Base-by-base conservation (phyloP, 2,113 vertebrate species). In the Stegostoma tigrinum region DNA sequence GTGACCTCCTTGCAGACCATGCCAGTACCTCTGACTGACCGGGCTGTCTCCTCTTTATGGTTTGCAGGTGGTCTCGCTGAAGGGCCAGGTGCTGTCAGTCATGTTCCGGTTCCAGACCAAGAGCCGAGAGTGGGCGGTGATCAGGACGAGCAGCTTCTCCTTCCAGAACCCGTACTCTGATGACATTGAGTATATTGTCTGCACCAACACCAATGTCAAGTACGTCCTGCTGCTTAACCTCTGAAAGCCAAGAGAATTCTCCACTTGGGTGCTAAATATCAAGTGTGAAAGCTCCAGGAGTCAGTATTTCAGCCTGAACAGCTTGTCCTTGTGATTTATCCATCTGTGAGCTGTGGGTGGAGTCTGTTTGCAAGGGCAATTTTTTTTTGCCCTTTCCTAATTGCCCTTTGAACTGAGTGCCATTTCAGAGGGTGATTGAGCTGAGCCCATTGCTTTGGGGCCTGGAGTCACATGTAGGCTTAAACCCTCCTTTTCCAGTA, bases 151-250 rank as follows among this genome's bases (percentile, higher is more conserved):
- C 97, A 99, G 98, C 66, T 99, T 99, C 97, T 99, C 99, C 96
- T 99, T 99, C 98, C 99, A 99, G 97, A 99, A 99, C 97, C 99
- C 99, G 0, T 99, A 98, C 97, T 99, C 99, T 0, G 99, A 99
- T 96, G 99, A 99, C 96, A 99, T 99, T 0, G 99, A 99, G 97
- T 99, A 99, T 96, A 99, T 99, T 97, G 99, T 99, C 97, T 99
- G 99, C 96, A 99, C 99, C 97, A 99, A 99, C 96, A 98, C 99
- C 97, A 99, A 98, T 0, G 99, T 99, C 97, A 99, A 99, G 99
- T 99, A 98, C 96, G 99, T 98, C 66, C 21, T 8, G 96, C 97
- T 96, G 96, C 96, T 86, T 91, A 78, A 96, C 75, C 97, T 96
- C 97, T 96, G 15, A 67, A 67, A 2, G 89, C 42, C 0, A 34